Percentiles rank a stretch among this genome's conserved stretches.
Conservation (phyloP, 2,797 vertebrate genomes). For the Phaenicophaeus curvirostris region DNA sequence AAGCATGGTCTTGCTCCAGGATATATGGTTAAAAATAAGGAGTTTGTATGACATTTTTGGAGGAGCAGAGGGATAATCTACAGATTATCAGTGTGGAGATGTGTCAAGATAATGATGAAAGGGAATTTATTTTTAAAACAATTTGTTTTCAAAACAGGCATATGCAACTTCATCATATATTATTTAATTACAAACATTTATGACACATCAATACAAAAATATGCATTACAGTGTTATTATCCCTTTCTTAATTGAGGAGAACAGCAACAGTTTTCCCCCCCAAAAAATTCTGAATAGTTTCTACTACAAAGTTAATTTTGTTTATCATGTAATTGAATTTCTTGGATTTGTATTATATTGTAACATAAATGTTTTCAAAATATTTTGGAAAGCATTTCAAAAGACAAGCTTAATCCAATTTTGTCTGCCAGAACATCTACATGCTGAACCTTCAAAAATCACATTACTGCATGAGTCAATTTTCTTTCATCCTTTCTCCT, state of each 20-base stretch:
- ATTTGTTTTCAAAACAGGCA: conserved; percentile 16
- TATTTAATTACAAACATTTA: conserved; percentile 14
- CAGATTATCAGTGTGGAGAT: background rate
- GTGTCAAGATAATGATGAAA: conserved; percentile 44
- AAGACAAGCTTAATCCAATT: conserved; percentile 6
- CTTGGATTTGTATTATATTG: conserved; percentile 9
- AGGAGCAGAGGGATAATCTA: background rate
- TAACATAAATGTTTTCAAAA: conserved; percentile 33
- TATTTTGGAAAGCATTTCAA: conserved; percentile 25
- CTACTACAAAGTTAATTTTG: conserved; percentile 12
- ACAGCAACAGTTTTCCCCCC: background rate
- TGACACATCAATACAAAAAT: conserved; percentile 16
- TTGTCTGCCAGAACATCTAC: background rate
- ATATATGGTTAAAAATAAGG: background rate
- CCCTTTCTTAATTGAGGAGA: conserved; percentile 7
- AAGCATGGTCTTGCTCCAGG: background rate
- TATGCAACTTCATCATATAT: conserved; percentile 12
- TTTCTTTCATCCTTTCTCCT: conserved; percentile 30
- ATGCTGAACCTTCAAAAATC: conserved; percentile 23
- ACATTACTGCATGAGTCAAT: background rate
- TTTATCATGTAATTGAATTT: conserved; percentile 3
- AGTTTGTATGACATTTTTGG: background rate
- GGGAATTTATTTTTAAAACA: conserved; percentile 55
- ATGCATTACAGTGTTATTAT: conserved; percentile 25
- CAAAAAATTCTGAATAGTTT: conserved; percentile 4